Evolutionary conservation across 2,113 vertebrate genomes (phyloP).

Genomic region (Pedetes capensis): DNA sequence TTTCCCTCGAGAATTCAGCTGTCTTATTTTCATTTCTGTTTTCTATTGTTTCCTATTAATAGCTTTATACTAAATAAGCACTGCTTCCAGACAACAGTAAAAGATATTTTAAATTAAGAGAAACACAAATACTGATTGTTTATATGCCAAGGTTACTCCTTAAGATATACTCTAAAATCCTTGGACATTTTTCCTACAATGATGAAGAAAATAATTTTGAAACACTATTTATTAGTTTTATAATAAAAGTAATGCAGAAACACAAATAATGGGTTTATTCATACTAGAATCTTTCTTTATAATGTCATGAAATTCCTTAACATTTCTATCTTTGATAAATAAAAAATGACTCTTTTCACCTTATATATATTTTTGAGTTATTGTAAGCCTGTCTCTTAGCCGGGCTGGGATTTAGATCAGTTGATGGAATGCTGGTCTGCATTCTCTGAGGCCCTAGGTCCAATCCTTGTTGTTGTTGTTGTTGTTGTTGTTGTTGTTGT

Average conservation of each 20-base stretch:
- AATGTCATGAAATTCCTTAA: background rate
- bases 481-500: no score
- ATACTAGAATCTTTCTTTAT: background rate
- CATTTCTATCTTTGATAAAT: background rate
- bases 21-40: background rate
- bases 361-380: background rate
- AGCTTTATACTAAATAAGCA: background rate
- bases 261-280: background rate
- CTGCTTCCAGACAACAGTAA: background rate
- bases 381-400: background rate
- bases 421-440: no score
- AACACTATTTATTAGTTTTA: background rate
- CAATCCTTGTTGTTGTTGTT: no score
- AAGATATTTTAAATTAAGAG: background rate
- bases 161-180: background rate
- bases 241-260: background rate
- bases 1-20: background rate
- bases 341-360: background rate
- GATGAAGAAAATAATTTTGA: background rate
- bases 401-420: no score
- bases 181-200: background rate
- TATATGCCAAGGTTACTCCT: background rate
- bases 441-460: no score
- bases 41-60: background rate
- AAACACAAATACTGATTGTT: background rate